Conservation (phyloP, 2,888 invertebrate species). For the Andrena trimmerana region DNA sequence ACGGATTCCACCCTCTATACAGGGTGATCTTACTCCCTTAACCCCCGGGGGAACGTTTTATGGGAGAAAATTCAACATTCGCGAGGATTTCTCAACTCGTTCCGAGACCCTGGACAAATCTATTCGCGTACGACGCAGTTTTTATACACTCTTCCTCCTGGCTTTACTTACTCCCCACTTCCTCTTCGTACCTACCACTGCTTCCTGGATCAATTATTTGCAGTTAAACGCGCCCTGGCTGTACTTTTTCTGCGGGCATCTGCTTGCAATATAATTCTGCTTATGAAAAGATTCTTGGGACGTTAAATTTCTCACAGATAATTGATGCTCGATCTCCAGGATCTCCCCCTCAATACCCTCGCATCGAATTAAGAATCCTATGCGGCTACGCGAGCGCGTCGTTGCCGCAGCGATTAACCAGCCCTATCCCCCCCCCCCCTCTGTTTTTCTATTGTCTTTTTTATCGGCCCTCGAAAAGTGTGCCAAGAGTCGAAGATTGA, state of each 20-base stretch:
- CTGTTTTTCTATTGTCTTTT: constrained; percentile 61
- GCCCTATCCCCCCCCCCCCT: constrained; percentile 31
- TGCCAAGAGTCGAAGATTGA: constrained; percentile 65
- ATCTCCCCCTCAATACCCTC: background rate
- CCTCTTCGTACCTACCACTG: background rate
- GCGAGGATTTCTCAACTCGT: constrained; percentile 73
- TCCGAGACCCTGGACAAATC: constrained; percentile 72
- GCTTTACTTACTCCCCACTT: background rate
- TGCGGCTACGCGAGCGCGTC: background rate
- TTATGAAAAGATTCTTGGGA: background rate
- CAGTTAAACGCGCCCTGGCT: background rate
- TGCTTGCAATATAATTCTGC: too few species aligned
- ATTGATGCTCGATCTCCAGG: background rate
- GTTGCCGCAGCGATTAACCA: constrained; percentile 44
- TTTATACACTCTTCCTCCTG: constrained; percentile 35
- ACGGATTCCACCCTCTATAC: constrained; percentile 69
- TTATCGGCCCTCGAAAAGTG: constrained; percentile 52
- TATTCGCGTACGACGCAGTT: constrained; percentile 65
- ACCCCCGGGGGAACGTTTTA: constrained; percentile 66
- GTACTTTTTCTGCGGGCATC: too few species aligned
- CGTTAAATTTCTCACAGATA: background rate
- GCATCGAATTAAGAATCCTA: constrained; percentile 1
- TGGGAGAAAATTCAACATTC: constrained; percentile 66
- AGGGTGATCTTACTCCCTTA: constrained; percentile 54
- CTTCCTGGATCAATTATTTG: background rate